Conservation (phyloP, 2,113 vertebrate species). For the Balaeniceps rex region DNA sequence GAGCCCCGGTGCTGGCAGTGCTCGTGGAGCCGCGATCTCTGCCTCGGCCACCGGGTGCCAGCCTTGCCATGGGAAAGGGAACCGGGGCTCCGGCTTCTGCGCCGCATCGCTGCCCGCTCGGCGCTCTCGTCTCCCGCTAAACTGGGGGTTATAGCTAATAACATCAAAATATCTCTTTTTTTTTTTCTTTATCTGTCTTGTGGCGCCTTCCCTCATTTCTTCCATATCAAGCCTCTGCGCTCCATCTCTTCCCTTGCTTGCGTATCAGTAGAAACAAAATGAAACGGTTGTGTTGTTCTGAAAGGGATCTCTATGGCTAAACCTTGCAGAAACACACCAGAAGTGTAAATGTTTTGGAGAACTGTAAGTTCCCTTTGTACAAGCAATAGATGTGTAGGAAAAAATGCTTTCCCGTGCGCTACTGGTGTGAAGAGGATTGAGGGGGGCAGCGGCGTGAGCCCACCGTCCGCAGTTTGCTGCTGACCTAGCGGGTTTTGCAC, state of each 20-base stretch:
- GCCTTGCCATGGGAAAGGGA: neutral
- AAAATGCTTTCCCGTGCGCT: neutral
- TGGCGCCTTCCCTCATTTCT: neutral
- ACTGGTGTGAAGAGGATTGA: neutral
- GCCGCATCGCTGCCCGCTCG: neutral
- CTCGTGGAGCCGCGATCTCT: neutral
- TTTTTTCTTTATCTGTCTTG: neutral
- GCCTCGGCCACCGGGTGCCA: slow-evolving; percentile 19
- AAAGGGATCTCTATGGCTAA: neutral
- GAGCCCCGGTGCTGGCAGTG: too few species aligned
- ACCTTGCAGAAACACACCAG: neutral
- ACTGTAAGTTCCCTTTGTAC: neutral
- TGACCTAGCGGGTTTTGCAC: neutral
- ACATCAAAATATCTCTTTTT: neutral
- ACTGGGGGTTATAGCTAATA: neutral
- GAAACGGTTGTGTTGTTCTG: neutral
- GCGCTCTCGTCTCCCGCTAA: neutral
- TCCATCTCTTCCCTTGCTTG: neutral
- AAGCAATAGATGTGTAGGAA: neutral
- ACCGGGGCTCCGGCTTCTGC: neutral
- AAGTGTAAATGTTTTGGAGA: neutral
- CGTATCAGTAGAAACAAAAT: neutral
- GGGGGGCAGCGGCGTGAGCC: neutral
- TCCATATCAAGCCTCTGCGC: neutral
- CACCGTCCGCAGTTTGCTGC: neutral